These are phyloP conservation scores for Crocallis elinguaria DNA, from an alignment of 2,888 invertebrate genomes.

Conservation along the genomic window DNA sequence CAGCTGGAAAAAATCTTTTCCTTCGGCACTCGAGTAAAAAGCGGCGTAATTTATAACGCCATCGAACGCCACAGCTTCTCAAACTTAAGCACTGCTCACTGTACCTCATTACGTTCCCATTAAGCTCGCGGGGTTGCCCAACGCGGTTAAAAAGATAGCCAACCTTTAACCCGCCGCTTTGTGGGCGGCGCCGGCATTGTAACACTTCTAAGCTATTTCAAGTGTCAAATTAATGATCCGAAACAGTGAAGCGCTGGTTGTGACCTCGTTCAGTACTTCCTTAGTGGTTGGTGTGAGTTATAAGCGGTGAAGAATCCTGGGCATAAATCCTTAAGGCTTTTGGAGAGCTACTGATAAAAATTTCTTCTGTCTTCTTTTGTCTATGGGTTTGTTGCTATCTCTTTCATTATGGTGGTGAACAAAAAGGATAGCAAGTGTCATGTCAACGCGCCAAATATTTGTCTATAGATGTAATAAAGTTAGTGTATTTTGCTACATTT, in stretches of 20 bases:
- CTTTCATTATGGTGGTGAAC: too few relatives aligned
- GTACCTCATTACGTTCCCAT: conserved; percentile 69
- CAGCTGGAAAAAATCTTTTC: too few relatives aligned
- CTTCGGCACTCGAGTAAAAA: too few relatives aligned
- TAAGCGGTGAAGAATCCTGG: background rate
- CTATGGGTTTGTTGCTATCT: too few relatives aligned
- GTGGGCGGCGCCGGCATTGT: conserved; percentile 72
- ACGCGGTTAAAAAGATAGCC: conserved; percentile 64
- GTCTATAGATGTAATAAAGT: too few relatives aligned
- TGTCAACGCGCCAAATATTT: too few relatives aligned
- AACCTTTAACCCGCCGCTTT: conserved; percentile 76
- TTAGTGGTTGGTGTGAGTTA: conserved; percentile 36
- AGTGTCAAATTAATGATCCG: conserved; percentile 82
- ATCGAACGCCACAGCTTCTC: background rate
- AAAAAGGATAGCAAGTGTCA: too few relatives aligned
- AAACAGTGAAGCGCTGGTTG: conserved; percentile 63
- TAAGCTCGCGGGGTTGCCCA: conserved; percentile 67
- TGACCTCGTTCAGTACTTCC: conserved; percentile 51
- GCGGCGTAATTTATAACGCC: background rate
- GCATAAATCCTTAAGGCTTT: too few relatives aligned
- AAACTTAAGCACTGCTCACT: background rate
- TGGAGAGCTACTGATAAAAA: too few relatives aligned
- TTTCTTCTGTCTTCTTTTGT: too few relatives aligned
- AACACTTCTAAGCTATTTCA: conserved; percentile 68
- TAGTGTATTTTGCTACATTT: too few relatives aligned